Conservation (phyloP, 2,888 invertebrate species). For the Ormyrus thymus region DNA sequence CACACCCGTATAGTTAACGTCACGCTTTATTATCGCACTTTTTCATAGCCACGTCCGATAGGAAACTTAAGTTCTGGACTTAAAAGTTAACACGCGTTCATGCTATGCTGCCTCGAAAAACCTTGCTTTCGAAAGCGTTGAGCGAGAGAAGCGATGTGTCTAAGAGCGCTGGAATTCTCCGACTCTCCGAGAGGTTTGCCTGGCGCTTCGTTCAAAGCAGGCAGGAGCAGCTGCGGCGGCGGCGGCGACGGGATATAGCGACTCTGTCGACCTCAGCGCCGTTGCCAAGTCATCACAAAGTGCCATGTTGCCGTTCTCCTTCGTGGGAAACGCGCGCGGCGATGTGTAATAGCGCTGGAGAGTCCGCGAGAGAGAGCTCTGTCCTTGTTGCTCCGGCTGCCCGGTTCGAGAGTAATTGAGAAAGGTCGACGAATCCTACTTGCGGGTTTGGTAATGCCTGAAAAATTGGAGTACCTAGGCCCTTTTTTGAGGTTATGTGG, state of each 20-base stretch:
- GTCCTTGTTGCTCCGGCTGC: constrained; percentile 32
- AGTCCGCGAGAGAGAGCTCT: constrained; percentile 10
- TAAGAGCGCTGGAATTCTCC: constrained; percentile 25
- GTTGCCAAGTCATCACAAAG: constrained; percentile 27
- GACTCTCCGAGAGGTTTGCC: not conserved
- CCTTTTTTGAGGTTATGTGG: not conserved
- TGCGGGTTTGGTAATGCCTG: too few species aligned
- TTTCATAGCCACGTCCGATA: constrained; percentile 38
- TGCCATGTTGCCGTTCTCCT: constrained; percentile 28
- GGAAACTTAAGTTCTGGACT: not conserved
- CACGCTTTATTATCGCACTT: constrained; percentile 42
- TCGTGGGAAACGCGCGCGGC: constrained; percentile 41
- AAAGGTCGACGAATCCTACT: constrained; percentile 24
- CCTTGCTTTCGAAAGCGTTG: not conserved
- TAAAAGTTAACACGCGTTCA: not conserved
- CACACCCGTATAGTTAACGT: constrained; percentile 41
- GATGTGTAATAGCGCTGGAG: constrained; percentile 36
- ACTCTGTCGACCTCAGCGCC: constrained; percentile 25
- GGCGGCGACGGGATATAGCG: not conserved
- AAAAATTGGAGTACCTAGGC: too few species aligned
- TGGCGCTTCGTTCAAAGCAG: constrained; percentile 12
- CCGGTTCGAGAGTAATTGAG: constrained; percentile 13
- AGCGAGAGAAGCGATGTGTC: constrained; percentile 1
- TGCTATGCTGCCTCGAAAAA: not conserved
- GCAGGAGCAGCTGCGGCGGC: not conserved